phyloP scores from a whole-genome alignment of 2,113 vertebrate species.

The Calyptomena viridis region DNA sequence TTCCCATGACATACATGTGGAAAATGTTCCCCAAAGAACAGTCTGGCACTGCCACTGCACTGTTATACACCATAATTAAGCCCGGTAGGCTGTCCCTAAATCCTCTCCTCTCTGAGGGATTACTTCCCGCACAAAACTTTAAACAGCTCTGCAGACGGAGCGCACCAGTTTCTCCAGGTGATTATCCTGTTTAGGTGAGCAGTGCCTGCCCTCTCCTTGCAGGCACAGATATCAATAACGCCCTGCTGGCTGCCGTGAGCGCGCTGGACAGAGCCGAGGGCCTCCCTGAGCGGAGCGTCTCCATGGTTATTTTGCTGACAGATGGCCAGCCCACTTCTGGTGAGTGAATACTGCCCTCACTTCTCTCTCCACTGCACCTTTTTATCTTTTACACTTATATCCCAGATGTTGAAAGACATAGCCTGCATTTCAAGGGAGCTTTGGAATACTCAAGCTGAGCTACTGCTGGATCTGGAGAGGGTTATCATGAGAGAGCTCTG shows the following conservation, averaged over 20 bases:
- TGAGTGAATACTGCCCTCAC: conserved; percentile 9
- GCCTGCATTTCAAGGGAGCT: not conserved
- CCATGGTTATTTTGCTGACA: conserved; percentile 89
- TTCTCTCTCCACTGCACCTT: not conserved
- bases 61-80: not conserved
- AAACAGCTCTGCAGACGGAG: not conserved
- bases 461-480: not conserved
- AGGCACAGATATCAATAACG: conserved; percentile 85
- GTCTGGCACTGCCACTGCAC: not conserved
- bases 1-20: not conserved
- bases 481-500: not conserved
- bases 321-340: conserved; percentile 89
- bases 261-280: conserved; percentile 67
- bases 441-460: not conserved
- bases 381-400: not conserved
- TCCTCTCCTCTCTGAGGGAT: not conserved
- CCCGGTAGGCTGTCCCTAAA: not conserved
- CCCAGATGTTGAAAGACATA: not conserved
- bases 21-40: not conserved
- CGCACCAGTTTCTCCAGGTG: not conserved
- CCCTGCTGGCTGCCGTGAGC: conserved; percentile 74
- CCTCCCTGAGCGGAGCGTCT: conserved; percentile 68
- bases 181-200: not conserved
- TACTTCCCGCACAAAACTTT: not conserved
- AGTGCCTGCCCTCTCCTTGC: not conserved